phyloP scores from a whole-genome alignment of 2,888 invertebrate species.

The Chloroclysta siterata region DNA sequence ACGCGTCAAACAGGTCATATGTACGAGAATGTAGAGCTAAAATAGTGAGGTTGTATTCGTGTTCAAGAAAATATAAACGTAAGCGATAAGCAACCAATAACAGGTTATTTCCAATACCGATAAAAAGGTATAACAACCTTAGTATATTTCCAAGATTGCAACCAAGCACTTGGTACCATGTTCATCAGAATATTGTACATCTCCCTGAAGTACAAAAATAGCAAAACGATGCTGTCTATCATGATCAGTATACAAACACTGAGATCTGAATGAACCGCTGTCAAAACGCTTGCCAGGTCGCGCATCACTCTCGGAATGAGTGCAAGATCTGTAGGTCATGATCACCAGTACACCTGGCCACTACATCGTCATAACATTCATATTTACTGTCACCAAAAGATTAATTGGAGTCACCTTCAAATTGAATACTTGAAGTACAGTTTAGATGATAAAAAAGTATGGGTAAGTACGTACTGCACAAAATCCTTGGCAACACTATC shows the following conservation, averaged over 20 bases:
- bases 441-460: background rate
- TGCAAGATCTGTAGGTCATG: conserved; percentile 75
- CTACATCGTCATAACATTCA: conserved; percentile 38
- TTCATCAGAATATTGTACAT: background rate
- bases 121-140: conserved; percentile 8
- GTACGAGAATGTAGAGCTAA: no score
- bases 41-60: background rate
- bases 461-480: background rate
- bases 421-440: conserved; percentile 12
- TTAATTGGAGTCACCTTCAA: conserved; percentile 38
- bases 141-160: background rate
- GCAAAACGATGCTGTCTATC: conserved; percentile 36
- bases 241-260: conserved; percentile 51
- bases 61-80: conserved; percentile 2
- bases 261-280: conserved; percentile 72
- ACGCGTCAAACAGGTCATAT: no score
- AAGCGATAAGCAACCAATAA: conserved; percentile 70
- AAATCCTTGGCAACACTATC: conserved; percentile 58
- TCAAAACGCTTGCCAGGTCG: conserved; percentile 71
- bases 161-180: background rate
- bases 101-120: conserved; percentile 49
- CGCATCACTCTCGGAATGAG: conserved; percentile 66
- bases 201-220: conserved; percentile 18
- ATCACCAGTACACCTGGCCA: conserved; percentile 60
- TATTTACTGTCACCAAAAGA: conserved; percentile 31